Conservation (phyloP, 2,113 vertebrate genomes). For the Ophthalmolycus amberensis region DNA sequence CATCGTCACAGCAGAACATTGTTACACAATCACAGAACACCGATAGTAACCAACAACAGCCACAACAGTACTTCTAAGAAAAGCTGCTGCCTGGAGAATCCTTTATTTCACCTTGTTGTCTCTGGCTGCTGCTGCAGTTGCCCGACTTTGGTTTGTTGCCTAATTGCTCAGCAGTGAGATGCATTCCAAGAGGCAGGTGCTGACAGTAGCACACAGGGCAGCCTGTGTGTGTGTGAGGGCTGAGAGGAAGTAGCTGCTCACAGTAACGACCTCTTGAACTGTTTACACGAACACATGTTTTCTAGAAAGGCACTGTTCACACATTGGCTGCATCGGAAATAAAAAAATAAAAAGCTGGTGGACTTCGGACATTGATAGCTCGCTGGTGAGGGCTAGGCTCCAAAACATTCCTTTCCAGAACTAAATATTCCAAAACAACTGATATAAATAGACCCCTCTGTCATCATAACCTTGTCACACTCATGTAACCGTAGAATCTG, state of each 20-base stretch:
- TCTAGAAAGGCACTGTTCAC: neutral
- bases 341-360: neutral
- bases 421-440: slow-evolving; percentile 51
- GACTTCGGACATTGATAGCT: slow-evolving; percentile 29
- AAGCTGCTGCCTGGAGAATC: slow-evolving; percentile 2
- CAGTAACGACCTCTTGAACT: neutral
- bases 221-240: slow-evolving; percentile 41
- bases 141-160: slow-evolving; percentile 2
- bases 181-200: slow-evolving; percentile 65
- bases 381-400: slow-evolving; percentile 4
- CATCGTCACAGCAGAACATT: neutral
- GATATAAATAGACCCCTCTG: slow-evolving; percentile 44
- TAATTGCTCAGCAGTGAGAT: slow-evolving; percentile 29
- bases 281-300: slow-evolving; percentile 10
- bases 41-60: neutral
- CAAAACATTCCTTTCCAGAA: slow-evolving; percentile 18
- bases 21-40: slow-evolving; percentile 29
- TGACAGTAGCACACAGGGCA: slow-evolving; percentile 12
- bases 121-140: slow-evolving; percentile 5
- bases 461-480: slow-evolving; percentile 18
- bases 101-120: neutral
- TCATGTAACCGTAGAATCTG: neutral
- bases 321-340: neutral
- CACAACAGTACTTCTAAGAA: slow-evolving; percentile 7
- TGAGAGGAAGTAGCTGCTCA: slow-evolving; percentile 27